Percentiles rank a stretch among this genome's conserved stretches.
Evolutionary conservation across 2,888 invertebrate species (phyloP).

Genomic region (Apoda limacodes): DNA sequence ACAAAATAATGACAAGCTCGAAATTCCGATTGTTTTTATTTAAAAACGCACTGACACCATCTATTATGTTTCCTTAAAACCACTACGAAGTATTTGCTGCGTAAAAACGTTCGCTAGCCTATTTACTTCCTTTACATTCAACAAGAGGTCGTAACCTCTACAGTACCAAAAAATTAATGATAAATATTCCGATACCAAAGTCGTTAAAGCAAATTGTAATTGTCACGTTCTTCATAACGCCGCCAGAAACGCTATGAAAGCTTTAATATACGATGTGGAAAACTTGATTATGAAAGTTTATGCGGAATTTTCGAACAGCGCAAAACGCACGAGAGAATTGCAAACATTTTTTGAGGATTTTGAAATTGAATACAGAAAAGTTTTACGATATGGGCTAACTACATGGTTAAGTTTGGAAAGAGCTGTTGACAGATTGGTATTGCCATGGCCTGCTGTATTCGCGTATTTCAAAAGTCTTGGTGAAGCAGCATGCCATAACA

Average conservation of each 20-base stretch:
- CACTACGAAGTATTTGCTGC: too few relatives aligned
- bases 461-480: slow-evolving; percentile 3
- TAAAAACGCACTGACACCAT: too few relatives aligned
- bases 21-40: too few relatives aligned
- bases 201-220: slow-evolving; percentile 10
- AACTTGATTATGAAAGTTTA: slow-evolving; percentile 12
- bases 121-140: too few relatives aligned
- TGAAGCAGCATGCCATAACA: slow-evolving; percentile 1
- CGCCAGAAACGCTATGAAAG: slow-evolving; percentile 11
- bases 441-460: slow-evolving; percentile 1
- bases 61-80: too few relatives aligned
- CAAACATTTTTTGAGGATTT: slow-evolving; percentile 5
- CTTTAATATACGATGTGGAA: slow-evolving; percentile 1
- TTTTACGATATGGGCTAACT: slow-evolving; percentile 10
- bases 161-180: slow-evolving; percentile 13
- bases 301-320: slow-evolving; percentile 10
- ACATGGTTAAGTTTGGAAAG: slow-evolving; percentile 5
- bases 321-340: slow-evolving; percentile 9
- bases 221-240: slow-evolving; percentile 11
- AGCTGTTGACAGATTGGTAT: neutral
- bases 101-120: too few relatives aligned
- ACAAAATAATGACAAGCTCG: too few relatives aligned
- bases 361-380: slow-evolving; percentile 4
- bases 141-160: too few relatives aligned
- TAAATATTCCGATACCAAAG: slow-evolving; percentile 11